phyloP scores from a whole-genome alignment of 2,888 invertebrate genomes.

The Torymus aiolomorphi region DNA sequence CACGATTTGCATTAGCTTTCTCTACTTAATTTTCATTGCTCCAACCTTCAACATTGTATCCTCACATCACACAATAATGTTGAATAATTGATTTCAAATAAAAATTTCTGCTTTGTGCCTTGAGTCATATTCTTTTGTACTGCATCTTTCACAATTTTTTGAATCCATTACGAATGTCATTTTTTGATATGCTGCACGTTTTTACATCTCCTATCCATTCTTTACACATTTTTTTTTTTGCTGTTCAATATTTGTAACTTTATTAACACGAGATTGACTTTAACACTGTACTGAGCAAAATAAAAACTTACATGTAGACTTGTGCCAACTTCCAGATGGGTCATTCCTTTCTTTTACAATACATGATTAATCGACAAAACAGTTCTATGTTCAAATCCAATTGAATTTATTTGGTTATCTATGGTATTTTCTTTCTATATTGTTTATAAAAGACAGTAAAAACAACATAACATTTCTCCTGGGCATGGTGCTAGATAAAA shows the following conservation, averaged over 20 bases:
- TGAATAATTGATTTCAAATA: constrained; percentile 14
- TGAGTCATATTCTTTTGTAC: constrained; percentile 7
- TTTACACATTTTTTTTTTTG: background rate
- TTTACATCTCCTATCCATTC: constrained; percentile 19
- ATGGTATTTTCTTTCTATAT: constrained; percentile 64
- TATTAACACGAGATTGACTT: constrained; percentile 1
- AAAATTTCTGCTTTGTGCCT: constrained; percentile 33
- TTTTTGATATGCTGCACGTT: constrained; percentile 43
- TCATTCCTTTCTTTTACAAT: constrained; percentile 4
- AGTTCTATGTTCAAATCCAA: constrained; percentile 39
- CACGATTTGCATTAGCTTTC: constrained; percentile 32
- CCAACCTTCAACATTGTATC: constrained; percentile 5
- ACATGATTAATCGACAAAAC: constrained; percentile 24
- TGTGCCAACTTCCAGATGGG: constrained; percentile 5
- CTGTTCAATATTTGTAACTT: background rate
- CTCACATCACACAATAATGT: constrained; percentile 5
- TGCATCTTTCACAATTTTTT: background rate
- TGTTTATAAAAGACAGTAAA: constrained; percentile 53
- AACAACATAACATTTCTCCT: constrained; percentile 53
- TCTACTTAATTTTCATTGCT: constrained; percentile 39
- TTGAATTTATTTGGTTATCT: constrained; percentile 49
- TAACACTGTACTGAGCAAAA: background rate
- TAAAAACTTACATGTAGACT: constrained; percentile 2
- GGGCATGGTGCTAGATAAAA: constrained; percentile 58
- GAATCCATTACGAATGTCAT: constrained; percentile 8